These are phyloP conservation scores for Drosophila mulleri DNA, from an alignment of 2,888 invertebrate genomes.

Conservation along the genomic window DNA sequence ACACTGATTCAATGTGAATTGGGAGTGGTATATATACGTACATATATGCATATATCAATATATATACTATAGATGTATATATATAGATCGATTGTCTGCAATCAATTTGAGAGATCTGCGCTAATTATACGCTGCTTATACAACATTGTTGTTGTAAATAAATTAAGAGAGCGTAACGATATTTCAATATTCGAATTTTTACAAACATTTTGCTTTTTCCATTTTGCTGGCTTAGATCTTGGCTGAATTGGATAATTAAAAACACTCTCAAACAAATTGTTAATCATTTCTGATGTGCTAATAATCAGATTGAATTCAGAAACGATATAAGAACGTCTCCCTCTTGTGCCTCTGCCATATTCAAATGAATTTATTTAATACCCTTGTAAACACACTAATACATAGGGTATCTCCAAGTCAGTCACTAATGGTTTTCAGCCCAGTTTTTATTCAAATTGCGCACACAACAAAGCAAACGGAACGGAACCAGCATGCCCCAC, in stretches of 20 bases:
- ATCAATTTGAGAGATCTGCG: constrained; percentile 36
- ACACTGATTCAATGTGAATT: constrained; percentile 19
- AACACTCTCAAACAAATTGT: too few relatives aligned
- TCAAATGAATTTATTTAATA: not conserved
- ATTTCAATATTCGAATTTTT: not conserved
- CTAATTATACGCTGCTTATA: constrained; percentile 34
- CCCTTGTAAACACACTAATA: not conserved
- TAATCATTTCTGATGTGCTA: too few relatives aligned
- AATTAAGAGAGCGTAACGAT: not conserved
- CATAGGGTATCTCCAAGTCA: constrained; percentile 9
- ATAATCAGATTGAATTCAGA: too few relatives aligned
- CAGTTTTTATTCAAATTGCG: constrained; percentile 62
- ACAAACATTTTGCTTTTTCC: not conserved
- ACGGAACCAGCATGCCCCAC: constrained; percentile 52
- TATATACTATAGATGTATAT: not conserved
- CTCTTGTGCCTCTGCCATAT: not conserved
- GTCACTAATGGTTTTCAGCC: not conserved
- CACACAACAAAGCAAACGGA: constrained; percentile 52
- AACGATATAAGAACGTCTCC: too few relatives aligned
- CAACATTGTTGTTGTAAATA: not conserved
- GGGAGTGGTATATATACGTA: constrained; percentile 4
- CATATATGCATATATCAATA: not conserved
- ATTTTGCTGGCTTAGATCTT: too few relatives aligned
- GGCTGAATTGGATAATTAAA: too few relatives aligned
- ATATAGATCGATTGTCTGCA: constrained; percentile 19